Base-by-base conservation (phyloP, 1,140 invertebrate genomes). In the Sitophilus oryzae region DNA sequence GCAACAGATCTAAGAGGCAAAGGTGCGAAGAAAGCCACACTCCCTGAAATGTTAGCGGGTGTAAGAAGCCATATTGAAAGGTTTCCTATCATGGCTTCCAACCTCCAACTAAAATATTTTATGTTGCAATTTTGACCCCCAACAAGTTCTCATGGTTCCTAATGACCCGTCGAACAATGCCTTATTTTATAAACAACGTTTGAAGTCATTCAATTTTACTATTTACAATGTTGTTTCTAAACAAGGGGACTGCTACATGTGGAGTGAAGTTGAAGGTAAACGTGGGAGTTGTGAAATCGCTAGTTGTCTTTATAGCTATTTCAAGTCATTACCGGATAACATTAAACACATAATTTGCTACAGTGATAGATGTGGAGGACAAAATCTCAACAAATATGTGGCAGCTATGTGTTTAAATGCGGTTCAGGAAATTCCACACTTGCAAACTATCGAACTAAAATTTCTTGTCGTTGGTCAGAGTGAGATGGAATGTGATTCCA, bases 251-350 rank as follows among this genome's bases (percentile, higher is more conserved):
- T n/a, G n/a, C n/a, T n/a, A n/a, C n/a, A n/a, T n/a, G n/a, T n/a
- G n/a, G n/a, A n/a, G n/a, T n/a, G n/a, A n/a, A n/a, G n/a, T n/a
- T n/a, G n/a, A n/a, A n/a, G n/a, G n/a, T n/a, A n/a, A n/a, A n/a
- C n/a, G n/a, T 57, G 55, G 36, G 3, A 57, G 55, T 37, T 57
- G 48, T 45, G 49, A 57, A 44, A 52, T 57, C 35, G 55, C 55
- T 14, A 44, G 3, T 15, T 2, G 20, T 52, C 22, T 52, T 4
- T 45, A 30, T 52, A 14, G 14, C 3, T 52, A 52, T 30, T 57
- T 57, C 34, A 15, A n/a, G n/a, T n/a, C n/a, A n/a, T n/a, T n/a
- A n/a, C n/a, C n/a, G n/a, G n/a, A n/a, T n/a, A n/a, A n/a, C n/a
- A n/a, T n/a, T n/a, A n/a, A n/a, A n/a, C n/a, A n/a, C n/a, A n/a